phyloP scores from a whole-genome alignment of 2,797 vertebrate species.

The Cetoscarus ocellatus region DNA sequence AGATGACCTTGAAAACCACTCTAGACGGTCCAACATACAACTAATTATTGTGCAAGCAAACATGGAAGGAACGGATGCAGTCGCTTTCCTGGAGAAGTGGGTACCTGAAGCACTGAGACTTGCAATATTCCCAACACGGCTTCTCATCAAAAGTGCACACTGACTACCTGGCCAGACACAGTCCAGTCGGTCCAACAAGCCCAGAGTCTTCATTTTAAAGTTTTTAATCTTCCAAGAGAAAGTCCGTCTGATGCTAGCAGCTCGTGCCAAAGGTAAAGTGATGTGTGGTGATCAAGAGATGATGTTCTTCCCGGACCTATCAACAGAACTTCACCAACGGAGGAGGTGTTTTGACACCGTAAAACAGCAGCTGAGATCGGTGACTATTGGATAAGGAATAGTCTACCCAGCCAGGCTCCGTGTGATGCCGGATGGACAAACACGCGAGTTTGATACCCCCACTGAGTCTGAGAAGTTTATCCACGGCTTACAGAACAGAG shows the following conservation, averaged over 20 bases:
- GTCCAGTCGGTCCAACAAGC: not conserved
- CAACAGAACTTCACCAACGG: not conserved
- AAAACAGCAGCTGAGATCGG: constrained; percentile 23
- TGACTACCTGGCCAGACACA: not conserved
- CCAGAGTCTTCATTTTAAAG: constrained; percentile 11
- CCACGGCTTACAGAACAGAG: not conserved
- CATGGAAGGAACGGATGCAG: constrained; percentile 4
- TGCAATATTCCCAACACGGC: not conserved
- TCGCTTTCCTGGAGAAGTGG: constrained; percentile 9
- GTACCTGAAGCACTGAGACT: constrained; percentile 5
- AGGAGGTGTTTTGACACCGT: not conserved
- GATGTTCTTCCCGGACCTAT: constrained; percentile 24
- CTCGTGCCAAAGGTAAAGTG: too few relatives aligned
- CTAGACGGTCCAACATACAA: too few relatives aligned
- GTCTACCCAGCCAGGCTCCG: not conserved
- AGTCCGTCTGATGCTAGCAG: constrained; percentile 2
- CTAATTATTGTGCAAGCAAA: too few relatives aligned
- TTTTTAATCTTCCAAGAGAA: constrained; percentile 33
- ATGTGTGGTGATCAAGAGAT: not conserved
- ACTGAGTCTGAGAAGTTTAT: not conserved
- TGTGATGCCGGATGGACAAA: not conserved
- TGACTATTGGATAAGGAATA: constrained; percentile 8
- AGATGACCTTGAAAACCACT: too few relatives aligned
- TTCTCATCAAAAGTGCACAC: constrained; percentile 1
- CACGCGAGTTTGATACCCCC: not conserved